phyloP scores from a whole-genome alignment of 1,140 invertebrate species.

The Pachyrhynchus sulphureomaculatus region DNA sequence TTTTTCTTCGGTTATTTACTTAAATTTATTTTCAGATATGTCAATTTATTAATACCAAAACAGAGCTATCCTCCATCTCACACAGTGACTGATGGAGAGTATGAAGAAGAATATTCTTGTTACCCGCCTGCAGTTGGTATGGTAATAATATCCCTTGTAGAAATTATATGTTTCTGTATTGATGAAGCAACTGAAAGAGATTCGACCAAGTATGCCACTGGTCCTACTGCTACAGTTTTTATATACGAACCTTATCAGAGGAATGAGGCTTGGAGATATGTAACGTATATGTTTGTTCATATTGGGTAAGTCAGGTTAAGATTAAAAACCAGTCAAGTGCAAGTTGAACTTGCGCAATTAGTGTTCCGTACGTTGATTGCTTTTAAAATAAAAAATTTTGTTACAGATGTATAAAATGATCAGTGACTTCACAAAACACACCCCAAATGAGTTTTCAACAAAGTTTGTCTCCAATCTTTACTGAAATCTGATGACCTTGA shows the following conservation, averaged over 20 bases:
- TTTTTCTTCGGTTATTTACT: too few relatives aligned
- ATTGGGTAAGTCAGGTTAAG: constrained; percentile 83
- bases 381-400: too few relatives aligned
- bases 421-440: too few relatives aligned
- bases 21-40: constrained; percentile 30
- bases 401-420: too few relatives aligned
- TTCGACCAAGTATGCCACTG: constrained; percentile 55
- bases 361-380: too few relatives aligned
- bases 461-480: too few relatives aligned
- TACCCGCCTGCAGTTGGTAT: constrained; percentile 85
- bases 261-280: constrained; percentile 87
- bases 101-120: constrained; percentile 84
- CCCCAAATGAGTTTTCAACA: too few relatives aligned
- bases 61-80: constrained; percentile 13
- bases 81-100: constrained; percentile 53
- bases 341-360: too few relatives aligned
- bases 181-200: constrained; percentile 56
- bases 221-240: constrained; percentile 74
- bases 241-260: constrained; percentile 90
- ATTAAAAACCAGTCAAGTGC: too few relatives aligned
- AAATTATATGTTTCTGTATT: constrained; percentile 69
- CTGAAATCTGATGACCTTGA: too few relatives aligned
- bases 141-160: constrained; percentile 72
- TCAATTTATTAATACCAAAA: constrained; percentile 46
- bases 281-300: constrained; percentile 97